phyloP scores from a whole-genome alignment of 2,888 invertebrate genomes.

The Drosophila quinaria region DNA sequence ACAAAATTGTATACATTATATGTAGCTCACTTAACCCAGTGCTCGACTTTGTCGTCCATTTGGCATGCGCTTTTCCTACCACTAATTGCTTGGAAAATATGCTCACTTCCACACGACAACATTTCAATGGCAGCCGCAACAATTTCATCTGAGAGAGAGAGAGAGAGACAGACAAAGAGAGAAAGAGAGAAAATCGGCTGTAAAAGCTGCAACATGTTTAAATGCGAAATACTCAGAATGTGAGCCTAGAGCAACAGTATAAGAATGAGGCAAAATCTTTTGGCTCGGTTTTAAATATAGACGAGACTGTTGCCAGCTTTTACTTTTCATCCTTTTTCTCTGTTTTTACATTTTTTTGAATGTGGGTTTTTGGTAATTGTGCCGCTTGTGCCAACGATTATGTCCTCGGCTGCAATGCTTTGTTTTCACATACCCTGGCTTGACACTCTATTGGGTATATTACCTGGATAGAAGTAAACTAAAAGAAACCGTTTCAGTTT shows the following conservation, averaged over 20 bases:
- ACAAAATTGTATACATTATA: not conserved
- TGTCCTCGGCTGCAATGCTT: slow-evolving; percentile 24
- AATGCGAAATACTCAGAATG: slow-evolving; percentile 23
- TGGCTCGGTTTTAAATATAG: slow-evolving; percentile 49
- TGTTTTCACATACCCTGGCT: slow-evolving; percentile 18
- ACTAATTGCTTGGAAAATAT: slow-evolving; percentile 78
- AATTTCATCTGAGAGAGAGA: slow-evolving; percentile 43
- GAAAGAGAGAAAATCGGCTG: slow-evolving; percentile 26
- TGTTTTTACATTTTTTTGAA: not conserved
- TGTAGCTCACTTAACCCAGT: slow-evolving; percentile 44
- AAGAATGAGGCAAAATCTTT: slow-evolving; percentile 29
- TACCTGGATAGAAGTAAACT: not conserved
- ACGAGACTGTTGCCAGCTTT: slow-evolving; percentile 37
- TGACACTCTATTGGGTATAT: not conserved
- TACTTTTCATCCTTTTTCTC: slow-evolving; percentile 21
- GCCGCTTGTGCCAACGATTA: slow-evolving; percentile 47
- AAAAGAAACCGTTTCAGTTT: not conserved
- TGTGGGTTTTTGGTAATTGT: slow-evolving; percentile 23
- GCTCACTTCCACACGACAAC: slow-evolving; percentile 69
- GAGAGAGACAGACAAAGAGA: not conserved
- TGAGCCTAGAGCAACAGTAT: slow-evolving; percentile 2
- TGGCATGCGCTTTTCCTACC: slow-evolving; percentile 47
- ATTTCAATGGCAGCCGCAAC: slow-evolving; percentile 70
- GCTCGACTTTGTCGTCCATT: slow-evolving; percentile 41
- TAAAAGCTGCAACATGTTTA: slow-evolving; percentile 59